Percentiles rank a stretch among this genome's conserved stretches.
Evolutionary conservation across 2,888 invertebrate species (phyloP).

Genomic region (Sinelater perroti): DNA sequence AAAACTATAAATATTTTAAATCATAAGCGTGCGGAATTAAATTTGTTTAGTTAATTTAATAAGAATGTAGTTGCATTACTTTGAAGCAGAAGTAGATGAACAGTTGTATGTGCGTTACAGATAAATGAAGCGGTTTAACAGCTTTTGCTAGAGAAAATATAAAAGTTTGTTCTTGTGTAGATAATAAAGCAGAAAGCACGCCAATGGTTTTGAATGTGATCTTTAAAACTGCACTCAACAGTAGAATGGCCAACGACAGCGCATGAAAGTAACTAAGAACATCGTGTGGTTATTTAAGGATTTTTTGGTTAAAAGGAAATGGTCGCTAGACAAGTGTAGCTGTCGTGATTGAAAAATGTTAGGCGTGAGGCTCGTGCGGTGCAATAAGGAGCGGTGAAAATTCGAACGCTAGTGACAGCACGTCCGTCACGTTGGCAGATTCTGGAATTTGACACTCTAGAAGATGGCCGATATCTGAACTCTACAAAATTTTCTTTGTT

Average conservation of each 20-base stretch:
- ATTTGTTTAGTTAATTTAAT: too few species aligned
- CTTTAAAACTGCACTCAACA: constrained; percentile 39
- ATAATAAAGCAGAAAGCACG: constrained; percentile 38
- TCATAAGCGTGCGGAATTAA: constrained; percentile 39
- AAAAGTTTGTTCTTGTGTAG: too few species aligned
- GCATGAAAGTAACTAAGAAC: constrained; percentile 13
- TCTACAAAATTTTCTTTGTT: constrained; percentile 61
- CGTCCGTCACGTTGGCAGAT: constrained; percentile 53
- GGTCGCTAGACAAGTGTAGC: too few species aligned
- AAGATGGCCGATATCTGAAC: constrained; percentile 61
- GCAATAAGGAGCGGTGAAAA: too few species aligned
- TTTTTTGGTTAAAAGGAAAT: too few species aligned
- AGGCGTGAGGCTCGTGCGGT: too few species aligned
- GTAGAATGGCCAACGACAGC: constrained; percentile 35
- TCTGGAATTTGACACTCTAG: constrained; percentile 61
- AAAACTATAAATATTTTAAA: constrained; percentile 46
- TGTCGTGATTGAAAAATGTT: too few species aligned
- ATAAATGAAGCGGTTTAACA: too few species aligned
- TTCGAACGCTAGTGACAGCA: neutral
- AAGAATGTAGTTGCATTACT: neutral
- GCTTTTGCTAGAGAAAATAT: too few species aligned
- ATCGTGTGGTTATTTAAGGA: too few species aligned
- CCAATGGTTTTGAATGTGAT: constrained; percentile 45
- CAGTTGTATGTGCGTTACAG: too few species aligned
- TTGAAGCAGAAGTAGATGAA: neutral